Base-by-base conservation (phyloP, 2,888 invertebrate species). In the Mamestra brassicae region DNA sequence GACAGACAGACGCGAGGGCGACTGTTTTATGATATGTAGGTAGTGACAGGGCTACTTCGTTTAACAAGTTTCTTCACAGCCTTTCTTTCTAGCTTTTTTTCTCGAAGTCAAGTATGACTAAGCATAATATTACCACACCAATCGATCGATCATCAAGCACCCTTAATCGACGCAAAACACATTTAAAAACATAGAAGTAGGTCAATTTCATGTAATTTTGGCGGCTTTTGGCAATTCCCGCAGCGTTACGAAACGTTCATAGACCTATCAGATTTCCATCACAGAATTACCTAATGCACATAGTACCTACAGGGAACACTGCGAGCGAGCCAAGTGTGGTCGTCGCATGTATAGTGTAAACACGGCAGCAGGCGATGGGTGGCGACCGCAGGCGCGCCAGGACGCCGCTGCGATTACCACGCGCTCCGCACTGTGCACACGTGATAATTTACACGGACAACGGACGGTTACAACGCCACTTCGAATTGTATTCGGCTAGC, bases 401-500 rank as follows among this genome's bases (percentile, higher is more conserved):
- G 90, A 88, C 87, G 88, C 66, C 73, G 74, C 85, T 84, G 85
- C 92, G 91, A 92, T 91, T 92, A 91, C 92, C 84, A 85, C 84
- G 85, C 85, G 84, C 78, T 79, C 83, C 65, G 66, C 85, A 71
- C 78, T 80, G 52, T 78, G 74, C 91, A 91, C 91, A 90, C 92
- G 92, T 93, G 94, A 95, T 95, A 95, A 95, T 95, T 95, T 94
- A 94, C 93, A 91, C 90, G 89, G 89, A 92, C 92, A 90, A 89
- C 90, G 89, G 89, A 89, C 92, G 89, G 80, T 79, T 85, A 87
- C 87, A 87, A 70, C 74, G 71, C 80, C 78, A 81, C 90, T 90
- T 91, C 86, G 90, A 89, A 92, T 93, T 94, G 93, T 94, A 89
- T 91, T 93, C 89, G 86, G 81, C 88, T 90, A 92, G 87, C 92